Evolutionary conservation across 2,797 vertebrate species (phyloP).

Genomic region (Pyrocephalus nanus): DNA sequence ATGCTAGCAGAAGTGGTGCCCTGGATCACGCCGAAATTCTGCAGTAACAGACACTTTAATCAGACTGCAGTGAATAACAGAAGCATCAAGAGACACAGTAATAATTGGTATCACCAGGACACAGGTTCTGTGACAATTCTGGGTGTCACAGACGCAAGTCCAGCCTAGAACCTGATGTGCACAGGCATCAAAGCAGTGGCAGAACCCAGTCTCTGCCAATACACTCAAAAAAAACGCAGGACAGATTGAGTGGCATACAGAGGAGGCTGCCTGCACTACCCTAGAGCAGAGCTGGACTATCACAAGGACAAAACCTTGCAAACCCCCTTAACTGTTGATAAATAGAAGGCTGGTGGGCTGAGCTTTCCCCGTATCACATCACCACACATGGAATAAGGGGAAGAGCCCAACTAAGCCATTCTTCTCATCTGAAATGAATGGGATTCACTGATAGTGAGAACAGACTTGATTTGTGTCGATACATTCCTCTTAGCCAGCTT

Average conservation of each 20-base stretch:
- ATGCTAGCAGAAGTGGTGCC: not conserved
- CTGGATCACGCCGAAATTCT: not conserved
- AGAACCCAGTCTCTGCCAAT: not conserved
- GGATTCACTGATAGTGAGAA: not conserved
- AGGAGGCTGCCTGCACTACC: not conserved
- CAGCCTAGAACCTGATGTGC: not conserved
- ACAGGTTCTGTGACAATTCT: not conserved
- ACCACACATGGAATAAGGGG: accelerated
- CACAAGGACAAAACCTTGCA: not conserved
- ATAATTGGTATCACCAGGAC: not conserved
- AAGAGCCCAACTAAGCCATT: not conserved
- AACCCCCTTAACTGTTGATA: not conserved
- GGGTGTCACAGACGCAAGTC: not conserved
- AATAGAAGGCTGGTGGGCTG: not conserved
- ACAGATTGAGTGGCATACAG: accelerated
- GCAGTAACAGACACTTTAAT: not conserved
- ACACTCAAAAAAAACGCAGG: not conserved
- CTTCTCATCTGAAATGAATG: not conserved
- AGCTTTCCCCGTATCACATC: not conserved
- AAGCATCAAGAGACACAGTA: not conserved
- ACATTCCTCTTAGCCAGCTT: not conserved
- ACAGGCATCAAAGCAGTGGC: not conserved
- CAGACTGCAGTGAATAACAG: not conserved
- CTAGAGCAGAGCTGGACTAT: not conserved
- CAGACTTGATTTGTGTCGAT: not conserved